Base-by-base conservation (phyloP, 2,797 vertebrate genomes). In the Squalus acanthias region DNA sequence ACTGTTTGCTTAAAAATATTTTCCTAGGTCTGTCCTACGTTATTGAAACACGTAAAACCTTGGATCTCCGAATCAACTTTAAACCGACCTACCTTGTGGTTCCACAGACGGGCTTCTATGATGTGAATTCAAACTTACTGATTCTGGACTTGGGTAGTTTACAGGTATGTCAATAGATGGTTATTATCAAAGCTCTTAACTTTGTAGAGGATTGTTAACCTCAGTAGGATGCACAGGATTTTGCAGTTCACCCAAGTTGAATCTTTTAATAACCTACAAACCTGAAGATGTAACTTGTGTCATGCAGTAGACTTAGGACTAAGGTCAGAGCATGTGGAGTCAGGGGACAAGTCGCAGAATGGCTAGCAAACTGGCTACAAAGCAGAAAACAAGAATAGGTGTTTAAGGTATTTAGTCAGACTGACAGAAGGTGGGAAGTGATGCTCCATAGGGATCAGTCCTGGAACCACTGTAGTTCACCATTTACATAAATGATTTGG, bases 71-170 rank as follows among this genome's bases (percentile, higher is more conserved):
- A 97, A 98, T 99, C 2, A 97, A 99, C 97, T 97, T 99, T 96
- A 99, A 99, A 96, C 99, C 99, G 12, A 99, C 99, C 79, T 99
- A 99, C 97, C 97, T 99, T 85, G 97, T 99, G 96, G 0, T 99
- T 95, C 99, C 99, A 65, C 98, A 98, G 97, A 98, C 98, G 0
- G 99, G 99, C 57, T 99, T 99, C 97, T 98, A 98, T 96, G 97
- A 98, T 57, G 96, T 97, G 96, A 97, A 98, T 0, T 98, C 99
- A 0, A 97, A 99, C 96, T 97, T 99, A 57, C 97, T 99, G 67
- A 98, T 99, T 93, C 96, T 99, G 96, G 99, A 99, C 97, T 99
- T 99, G 3, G 99, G 99, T 97, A 98, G 98, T 96, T 98, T 99
- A 96, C 98, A 98, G 98, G 99, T 99, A 97, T 93, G 88, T 69